phyloP scores from a whole-genome alignment of 2,797 vertebrate genomes.

The Chrysocyon brachyurus region DNA sequence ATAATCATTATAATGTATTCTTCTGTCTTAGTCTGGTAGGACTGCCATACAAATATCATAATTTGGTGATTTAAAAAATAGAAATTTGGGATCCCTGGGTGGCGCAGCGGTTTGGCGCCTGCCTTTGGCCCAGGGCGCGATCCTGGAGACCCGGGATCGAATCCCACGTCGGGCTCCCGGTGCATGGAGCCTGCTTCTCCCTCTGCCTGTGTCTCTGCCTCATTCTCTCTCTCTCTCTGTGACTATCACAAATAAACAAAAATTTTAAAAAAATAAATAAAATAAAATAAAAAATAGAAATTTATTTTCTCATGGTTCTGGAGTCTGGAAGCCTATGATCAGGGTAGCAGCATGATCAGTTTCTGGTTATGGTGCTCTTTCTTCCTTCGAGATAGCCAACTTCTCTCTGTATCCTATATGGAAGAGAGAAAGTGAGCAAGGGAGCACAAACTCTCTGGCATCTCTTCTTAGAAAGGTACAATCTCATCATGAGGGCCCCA shows the following conservation, averaged over 20 bases:
- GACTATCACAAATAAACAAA: too few species aligned
- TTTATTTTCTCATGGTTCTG: background rate
- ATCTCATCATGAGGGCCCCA: background rate
- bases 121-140: too few species aligned
- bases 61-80: background rate
- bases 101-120: too few species aligned
- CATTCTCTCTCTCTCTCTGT: too few species aligned
- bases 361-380: background rate
- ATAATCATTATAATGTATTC: background rate
- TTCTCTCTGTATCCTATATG: background rate
- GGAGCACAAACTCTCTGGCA: background rate
- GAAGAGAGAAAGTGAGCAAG: background rate
- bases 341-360: accelerated
- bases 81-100: background rate
- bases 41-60: background rate
- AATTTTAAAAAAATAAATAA: too few species aligned
- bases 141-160: too few species aligned
- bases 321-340: background rate
- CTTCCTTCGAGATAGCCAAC: background rate
- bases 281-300: background rate
- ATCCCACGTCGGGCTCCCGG: too few species aligned
- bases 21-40: background rate
- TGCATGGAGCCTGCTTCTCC: too few species aligned
- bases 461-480: background rate
- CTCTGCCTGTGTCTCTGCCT: too few species aligned